A percentile compares a stretch with the other conserved stretches of the same genome.
phyloP scores from a whole-genome alignment of 2,797 vertebrate genomes.

The Brotula barbata region DNA sequence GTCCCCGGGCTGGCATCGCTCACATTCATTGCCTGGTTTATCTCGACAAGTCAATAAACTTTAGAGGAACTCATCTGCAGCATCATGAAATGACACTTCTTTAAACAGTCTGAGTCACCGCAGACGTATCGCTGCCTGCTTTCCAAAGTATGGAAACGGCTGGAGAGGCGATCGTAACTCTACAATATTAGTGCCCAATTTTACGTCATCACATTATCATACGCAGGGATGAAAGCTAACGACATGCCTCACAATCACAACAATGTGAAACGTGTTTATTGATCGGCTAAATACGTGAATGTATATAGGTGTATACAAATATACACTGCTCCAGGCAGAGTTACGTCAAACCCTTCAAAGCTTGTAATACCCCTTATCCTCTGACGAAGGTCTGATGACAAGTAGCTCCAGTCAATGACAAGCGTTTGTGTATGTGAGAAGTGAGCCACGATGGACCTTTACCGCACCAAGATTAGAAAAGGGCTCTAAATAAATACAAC shows the following conservation, averaged over 20 bases:
- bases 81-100: conserved; percentile 39
- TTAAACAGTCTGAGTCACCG: conserved; percentile 31
- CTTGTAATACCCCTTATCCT: conserved; percentile 83
- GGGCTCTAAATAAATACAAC: conserved; percentile 44
- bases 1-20: conserved; percentile 44
- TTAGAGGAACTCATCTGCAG: conserved; percentile 30
- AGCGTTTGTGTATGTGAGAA: conserved; percentile 68
- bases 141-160: conserved; percentile 9
- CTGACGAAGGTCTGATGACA: conserved; percentile 82
- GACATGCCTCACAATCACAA: too few relatives aligned
- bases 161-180: background rate
- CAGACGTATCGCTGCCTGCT: conserved; percentile 3
- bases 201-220: background rate
- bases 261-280: conserved; percentile 40
- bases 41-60: conserved; percentile 57
- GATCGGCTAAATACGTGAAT: conserved; percentile 62
- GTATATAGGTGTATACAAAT: conserved; percentile 61
- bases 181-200: background rate
- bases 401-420: conserved; percentile 78
- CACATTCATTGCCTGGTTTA: conserved; percentile 30
- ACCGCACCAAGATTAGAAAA: conserved; percentile 59
- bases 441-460: conserved; percentile 57
- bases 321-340: conserved; percentile 63
- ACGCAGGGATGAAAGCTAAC: too few relatives aligned
- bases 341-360: conserved; percentile 83